These are phyloP conservation scores for Vimba vimba DNA, from an alignment of 2,113 vertebrate genomes.

Conservation along the genomic window DNA sequence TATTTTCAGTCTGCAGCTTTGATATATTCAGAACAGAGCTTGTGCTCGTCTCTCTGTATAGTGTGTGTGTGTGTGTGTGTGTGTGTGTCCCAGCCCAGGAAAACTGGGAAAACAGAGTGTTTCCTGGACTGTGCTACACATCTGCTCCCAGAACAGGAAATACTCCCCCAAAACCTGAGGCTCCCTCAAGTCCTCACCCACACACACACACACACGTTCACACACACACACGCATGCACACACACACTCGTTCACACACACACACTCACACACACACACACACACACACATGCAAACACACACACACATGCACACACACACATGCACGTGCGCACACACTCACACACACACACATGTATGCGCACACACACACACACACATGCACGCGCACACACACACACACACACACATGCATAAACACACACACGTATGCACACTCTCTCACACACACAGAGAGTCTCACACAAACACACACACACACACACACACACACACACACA, in stretches of 20 bases:
- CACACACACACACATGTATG: too few relatives aligned
- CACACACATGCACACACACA: too few relatives aligned
- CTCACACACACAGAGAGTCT: too few relatives aligned
- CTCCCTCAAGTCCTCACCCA: slow-evolving; percentile 35
- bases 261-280: too few relatives aligned
- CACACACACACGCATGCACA: too few relatives aligned
- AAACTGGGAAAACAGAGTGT: slow-evolving; percentile 53
- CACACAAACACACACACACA: too few relatives aligned
- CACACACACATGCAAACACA: too few relatives aligned
- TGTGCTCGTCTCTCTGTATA: slow-evolving; percentile 32
- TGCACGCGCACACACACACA: neutral
- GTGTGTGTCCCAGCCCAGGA: slow-evolving; percentile 25
- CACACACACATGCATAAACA: too few relatives aligned
- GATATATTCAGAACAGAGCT: slow-evolving; percentile 57
- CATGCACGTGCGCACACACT: too few relatives aligned
- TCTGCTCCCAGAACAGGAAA: slow-evolving; percentile 61
- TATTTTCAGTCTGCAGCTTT: slow-evolving; percentile 60
- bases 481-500: neutral
- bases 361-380: too few relatives aligned
- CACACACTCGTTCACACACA: too few relatives aligned
- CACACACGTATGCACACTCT: too few relatives aligned
- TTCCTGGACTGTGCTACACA: slow-evolving; percentile 57
- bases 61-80: slow-evolving; percentile 5
- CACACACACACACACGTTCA: neutral
- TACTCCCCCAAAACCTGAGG: slow-evolving; percentile 51